A percentile compares a stretch with the other conserved stretches of the same genome.
Conservation (phyloP, 2,888 invertebrate species). For the Clanis bilineata region DNA sequence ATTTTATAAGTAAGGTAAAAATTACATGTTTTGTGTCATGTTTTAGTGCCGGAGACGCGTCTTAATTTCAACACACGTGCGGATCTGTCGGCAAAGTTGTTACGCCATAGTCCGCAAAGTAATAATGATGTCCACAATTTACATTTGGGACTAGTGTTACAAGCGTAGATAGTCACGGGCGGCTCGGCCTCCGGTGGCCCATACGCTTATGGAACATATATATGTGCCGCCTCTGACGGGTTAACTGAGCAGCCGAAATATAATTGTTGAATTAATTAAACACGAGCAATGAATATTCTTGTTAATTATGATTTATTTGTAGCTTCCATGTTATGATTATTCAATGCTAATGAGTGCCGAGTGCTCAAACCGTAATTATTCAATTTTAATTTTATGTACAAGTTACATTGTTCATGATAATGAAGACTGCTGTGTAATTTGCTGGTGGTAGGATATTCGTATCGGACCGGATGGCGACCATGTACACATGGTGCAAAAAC, state of each 20-base stretch:
- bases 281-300: conserved; percentile 1
- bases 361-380: neutral
- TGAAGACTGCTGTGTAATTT: no score
- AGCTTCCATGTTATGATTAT: neutral
- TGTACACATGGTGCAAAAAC: no score
- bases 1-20: no score
- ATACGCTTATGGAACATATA: no score
- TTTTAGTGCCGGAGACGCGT: neutral
- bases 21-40: neutral
- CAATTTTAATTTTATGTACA: conserved; percentile 4
- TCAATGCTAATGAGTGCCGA: conserved; percentile 7
- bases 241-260: neutral
- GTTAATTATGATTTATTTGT: conserved; percentile 13
- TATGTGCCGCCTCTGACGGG: no score
- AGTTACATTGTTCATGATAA: neutral
- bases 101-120: neutral
- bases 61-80: neutral
- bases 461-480: no score
- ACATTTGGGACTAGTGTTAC: neutral
- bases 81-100: neutral
- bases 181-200: no score
- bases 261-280: conserved; percentile 6
- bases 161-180: no score
- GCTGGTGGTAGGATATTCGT: no score
- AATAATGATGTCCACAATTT: neutral